Evolutionary conservation across 35 echinoderm and acorn worm species (phyloP), one percentile per base, ranked within the genome.

Genomic region (Patiria miniata): DNA sequence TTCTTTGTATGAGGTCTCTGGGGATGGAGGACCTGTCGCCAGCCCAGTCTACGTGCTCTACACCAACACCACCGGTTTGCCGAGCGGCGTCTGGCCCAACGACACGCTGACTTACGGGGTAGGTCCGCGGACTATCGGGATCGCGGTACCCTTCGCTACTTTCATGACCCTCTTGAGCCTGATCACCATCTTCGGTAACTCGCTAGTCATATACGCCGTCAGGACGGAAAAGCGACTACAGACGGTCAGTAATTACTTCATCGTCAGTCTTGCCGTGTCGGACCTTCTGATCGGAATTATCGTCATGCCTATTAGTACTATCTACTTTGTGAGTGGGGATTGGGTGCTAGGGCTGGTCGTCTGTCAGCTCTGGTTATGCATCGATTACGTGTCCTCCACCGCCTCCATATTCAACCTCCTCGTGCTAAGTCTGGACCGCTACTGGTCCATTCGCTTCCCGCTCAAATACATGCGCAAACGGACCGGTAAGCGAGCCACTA

Each of bases 341-440:
- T 99, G 96, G 96, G 36, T 77, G n/a, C 82, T 95, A 5, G 93
- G 96, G 51, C 36, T 99, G 38, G 73, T 91, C 9, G 52, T 94
- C 18, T 99, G 96, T 51, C 92, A 99, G 47, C 77, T 88, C 32
- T 99, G 96, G 96, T 52, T 99, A 32, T 92, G 92, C 5, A 77
- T 92, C 37, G 96, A 99, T 50, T 99, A 99, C 54, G 96, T 95
- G 14, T 95, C 89, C n/a, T 92, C 91, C 61, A 99, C 96, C 42
- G 93, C 96, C 80, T 99, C 96, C 58, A 99, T 99, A 38, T 94
- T 99, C 57, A 99, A 95, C 89, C 81, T 99, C 10, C 94, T 94
- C 61, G 87, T 99, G 40, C 76, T 99, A 38, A 95, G 93, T 87
- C 76, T 99, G 30, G 96, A 99, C 54, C 81, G 96, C 14, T 99